A percentile compares a stretch with the other conserved stretches of the same genome.
Conservation (phyloP, 2,888 invertebrate species). For the Gasteruption jaculator region DNA sequence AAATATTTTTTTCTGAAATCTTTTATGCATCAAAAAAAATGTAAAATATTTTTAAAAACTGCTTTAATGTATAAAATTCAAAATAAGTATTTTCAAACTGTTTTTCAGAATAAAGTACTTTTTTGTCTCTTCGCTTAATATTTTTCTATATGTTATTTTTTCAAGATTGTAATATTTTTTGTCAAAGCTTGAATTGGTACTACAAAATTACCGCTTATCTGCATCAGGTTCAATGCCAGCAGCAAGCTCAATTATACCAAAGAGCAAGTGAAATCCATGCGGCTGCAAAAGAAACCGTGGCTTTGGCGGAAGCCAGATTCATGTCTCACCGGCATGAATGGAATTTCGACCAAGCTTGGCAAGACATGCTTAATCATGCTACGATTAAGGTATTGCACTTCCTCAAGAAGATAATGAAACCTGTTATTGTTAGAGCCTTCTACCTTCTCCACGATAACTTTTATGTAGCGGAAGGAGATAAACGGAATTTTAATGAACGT, state of each 20-base stretch:
- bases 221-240: constrained; percentile 74
- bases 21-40: not conserved
- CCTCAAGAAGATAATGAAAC: too few species aligned
- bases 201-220: not conserved
- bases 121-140: not conserved
- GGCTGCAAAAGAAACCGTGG: constrained; percentile 91
- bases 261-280: constrained; percentile 86
- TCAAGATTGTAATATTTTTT: not conserved
- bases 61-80: too few species aligned
- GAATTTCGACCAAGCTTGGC: constrained; percentile 95
- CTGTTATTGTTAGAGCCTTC: too few species aligned
- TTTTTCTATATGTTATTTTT: not conserved
- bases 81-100: too few species aligned
- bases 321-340: constrained; percentile 69
- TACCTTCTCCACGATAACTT: too few species aligned
- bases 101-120: too few species aligned
- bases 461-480: too few species aligned
- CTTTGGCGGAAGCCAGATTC: constrained; percentile 81
- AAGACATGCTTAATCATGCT: constrained; percentile 94
- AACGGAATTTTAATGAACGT: too few species aligned
- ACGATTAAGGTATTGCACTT: constrained; percentile 70
- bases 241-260: constrained; percentile 86
- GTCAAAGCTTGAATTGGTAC: not conserved
- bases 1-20: not conserved
- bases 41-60: not conserved